These are phyloP conservation scores for Silurus lanzhouensis DNA, from an alignment of 2,797 vertebrate species.

Conservation along the genomic window DNA sequence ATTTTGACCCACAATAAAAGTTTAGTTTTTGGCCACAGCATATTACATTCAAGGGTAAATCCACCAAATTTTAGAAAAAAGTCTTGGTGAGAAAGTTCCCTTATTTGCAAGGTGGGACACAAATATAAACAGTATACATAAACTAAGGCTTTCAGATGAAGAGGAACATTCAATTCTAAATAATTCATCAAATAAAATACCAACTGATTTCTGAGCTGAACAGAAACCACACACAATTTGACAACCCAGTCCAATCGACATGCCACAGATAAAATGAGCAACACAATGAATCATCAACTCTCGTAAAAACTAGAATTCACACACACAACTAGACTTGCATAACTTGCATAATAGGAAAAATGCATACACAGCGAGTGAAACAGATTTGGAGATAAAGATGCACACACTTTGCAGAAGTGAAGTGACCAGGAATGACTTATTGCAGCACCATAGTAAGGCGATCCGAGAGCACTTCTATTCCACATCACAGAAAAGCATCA, in stretches of 20 bases:
- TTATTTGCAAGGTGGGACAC: neutral
- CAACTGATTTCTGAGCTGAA: neutral
- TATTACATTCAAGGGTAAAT: neutral
- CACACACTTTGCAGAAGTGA: constrained; percentile 3
- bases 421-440: constrained; percentile 3
- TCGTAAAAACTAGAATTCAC: neutral
- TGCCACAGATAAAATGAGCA: neutral
- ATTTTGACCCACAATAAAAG: neutral
- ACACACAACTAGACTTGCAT: neutral
- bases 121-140: neutral
- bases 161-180: neutral
- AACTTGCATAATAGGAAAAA: neutral
- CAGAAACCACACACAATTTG: neutral
- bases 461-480: constrained; percentile 19
- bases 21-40: neutral
- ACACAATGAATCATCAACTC: constrained; percentile 5
- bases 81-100: neutral
- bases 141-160: neutral
- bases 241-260: neutral
- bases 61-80: neutral
- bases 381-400: neutral
- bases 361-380: neutral
- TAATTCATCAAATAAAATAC: neutral
- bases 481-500: constrained; percentile 34
- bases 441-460: neutral